Evolutionary conservation across 2,888 invertebrate genomes (phyloP).

Genomic region (Oithona nana): DNA sequence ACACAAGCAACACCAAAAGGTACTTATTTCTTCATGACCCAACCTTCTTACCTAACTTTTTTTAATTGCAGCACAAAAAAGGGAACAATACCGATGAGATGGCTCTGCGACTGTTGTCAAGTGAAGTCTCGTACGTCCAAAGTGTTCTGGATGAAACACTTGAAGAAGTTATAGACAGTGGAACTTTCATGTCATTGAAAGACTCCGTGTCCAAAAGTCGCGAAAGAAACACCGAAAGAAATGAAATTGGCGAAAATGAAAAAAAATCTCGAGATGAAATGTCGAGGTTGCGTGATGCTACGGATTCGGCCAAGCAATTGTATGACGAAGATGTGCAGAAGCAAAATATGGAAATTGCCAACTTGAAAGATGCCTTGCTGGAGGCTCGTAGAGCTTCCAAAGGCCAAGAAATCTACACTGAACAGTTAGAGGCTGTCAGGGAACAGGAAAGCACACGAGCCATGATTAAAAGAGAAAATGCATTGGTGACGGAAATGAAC

Average conservation of each 20-base stretch:
- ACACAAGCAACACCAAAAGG: background rate
- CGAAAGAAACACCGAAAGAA: background rate
- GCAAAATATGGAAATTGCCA: slow-evolving; percentile 21
- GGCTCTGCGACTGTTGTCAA: background rate
- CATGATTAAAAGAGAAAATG: slow-evolving; percentile 22
- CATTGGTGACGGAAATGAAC: slow-evolving; percentile 21
- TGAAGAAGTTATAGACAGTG: background rate
- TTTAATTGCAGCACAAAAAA: background rate
- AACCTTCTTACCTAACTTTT: too few relatives aligned
- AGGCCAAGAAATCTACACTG: slow-evolving; percentile 15
- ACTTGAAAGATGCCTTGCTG: slow-evolving; percentile 20
- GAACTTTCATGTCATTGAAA: background rate
- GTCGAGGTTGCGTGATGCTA: background rate
- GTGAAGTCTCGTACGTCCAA: background rate
- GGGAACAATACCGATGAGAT: background rate
- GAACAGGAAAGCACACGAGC: slow-evolving; percentile 16
- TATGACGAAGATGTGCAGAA: slow-evolving; percentile 20
- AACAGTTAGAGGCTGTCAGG: background rate
- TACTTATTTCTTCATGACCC: too few relatives aligned
- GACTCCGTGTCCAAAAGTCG: slow-evolving; percentile 1
- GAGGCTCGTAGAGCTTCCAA: slow-evolving; percentile 20
- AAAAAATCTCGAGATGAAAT: background rate
- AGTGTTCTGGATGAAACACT: background rate
- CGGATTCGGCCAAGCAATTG: background rate
- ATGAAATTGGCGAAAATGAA: background rate